Evolutionary conservation across 1,140 invertebrate species (phyloP), one percentile per base, ranked within the genome.

Genomic region (Saccostrea glomerata): DNA sequence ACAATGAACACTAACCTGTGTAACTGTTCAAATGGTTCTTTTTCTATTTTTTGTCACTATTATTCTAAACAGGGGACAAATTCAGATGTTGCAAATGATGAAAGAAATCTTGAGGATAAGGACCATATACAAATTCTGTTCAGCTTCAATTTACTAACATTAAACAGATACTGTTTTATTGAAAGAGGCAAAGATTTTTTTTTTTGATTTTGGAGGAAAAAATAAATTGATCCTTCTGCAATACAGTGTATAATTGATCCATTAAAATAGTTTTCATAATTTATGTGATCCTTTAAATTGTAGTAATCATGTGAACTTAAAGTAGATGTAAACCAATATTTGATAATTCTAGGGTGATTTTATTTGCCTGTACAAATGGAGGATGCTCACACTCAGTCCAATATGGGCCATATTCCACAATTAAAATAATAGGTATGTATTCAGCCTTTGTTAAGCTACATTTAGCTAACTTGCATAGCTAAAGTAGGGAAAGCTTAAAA

Each of bases 321-420:
- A 9, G 30, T 36, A 36, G 13, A 84, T 20, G 40, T 84, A 25
- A 13, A 77, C n/a, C 4, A 77, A 20, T 85, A 5, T 86, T n/a
- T 17, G 17, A 54, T 2, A 77, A 23, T 86, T 86, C 20, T 36
- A 86, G 86, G n/a, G 66, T 86, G 20, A 58, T 77, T 36, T n/a
- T 36, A 4, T 70, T 86, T 58, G 73, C 56, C 1, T 86, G 86
- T 86, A 86, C 86, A 25, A 70, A 12, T 23, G 86, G 86, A 82
- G 86, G 86, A 36, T 86, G 86, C 56, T 56, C 86, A 58, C 55
- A 77, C 7, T 82, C 86, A 4, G 1, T 15, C 7, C 66, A n/a
- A 12, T 54, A 25, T 54, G 86, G 86, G 15, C 86, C 86, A 82
- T 86, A 82, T 36, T 11, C 20, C 47, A 86, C 86, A 55, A 36